Base-by-base conservation (phyloP, 2,113 vertebrate genomes). In the Zapornia atra region DNA sequence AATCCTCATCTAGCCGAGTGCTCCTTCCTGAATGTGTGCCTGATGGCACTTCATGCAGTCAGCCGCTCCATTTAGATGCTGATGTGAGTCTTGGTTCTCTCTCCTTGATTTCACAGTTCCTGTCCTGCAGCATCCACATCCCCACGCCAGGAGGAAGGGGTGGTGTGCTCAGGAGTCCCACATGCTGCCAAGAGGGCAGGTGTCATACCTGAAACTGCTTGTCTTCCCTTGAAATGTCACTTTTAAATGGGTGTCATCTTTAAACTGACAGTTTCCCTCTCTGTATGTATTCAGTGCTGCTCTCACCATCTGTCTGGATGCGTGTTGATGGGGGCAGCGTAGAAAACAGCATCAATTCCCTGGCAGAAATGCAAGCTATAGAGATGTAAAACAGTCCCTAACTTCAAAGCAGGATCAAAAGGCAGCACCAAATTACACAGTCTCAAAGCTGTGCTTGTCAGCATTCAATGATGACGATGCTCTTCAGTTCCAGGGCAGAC, bases 271-370 rank as follows among this genome's bases (percentile, higher is more conserved):
- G 65, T 42, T 91, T 76, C 56, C 81, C 77, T 78, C 17, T 57
- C 69, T 70, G 31, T 70, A 11, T 6, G 13, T 80, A 6, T 61
- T 92, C 10, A 7, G 40, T 51, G 89, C 65, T 1, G 16, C 83
- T 94, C 91, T 79, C 16, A 7, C 91, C 94, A 72, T 92, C 95
- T 97, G 93, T 12, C 89, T 86, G 73, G 40, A 6, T 82, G 33
- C 11, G 4, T 51, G 56, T 63, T 85, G 84, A 76, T 2, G 73
- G 92, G 84, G 70, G 85, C 90, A 91, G 91, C 13, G 18, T 54
- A 70, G 42, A 33, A 61, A 89, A 24, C 1, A 1, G 31, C 79
- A 21, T 10, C 26, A 54, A 31, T 78, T 88, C 77, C 54, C 82
- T 95, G 92, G 76, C 92, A 94, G 80, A 71, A 86, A 36, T 50